phyloP scores from a whole-genome alignment of 1,140 invertebrate genomes.

The Hydropsyche tenuis region DNA sequence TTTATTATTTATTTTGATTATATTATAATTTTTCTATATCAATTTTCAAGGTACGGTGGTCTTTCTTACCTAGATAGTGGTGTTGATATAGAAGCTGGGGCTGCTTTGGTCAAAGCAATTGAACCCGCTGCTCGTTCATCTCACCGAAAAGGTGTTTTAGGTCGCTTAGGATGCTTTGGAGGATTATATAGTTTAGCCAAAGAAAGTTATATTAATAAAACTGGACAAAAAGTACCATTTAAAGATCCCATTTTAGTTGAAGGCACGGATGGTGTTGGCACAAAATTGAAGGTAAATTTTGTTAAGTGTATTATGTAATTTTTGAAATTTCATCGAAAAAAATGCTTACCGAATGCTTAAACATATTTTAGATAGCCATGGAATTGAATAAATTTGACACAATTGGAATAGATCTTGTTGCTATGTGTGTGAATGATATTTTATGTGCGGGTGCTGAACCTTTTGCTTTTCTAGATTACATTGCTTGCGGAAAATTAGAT shows the following conservation, averaged over 20 bases:
- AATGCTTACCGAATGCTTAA: conserved; percentile 10
- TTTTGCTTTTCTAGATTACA: conserved; percentile 96
- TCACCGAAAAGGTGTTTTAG: conserved; percentile 74
- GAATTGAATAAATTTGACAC: conserved; percentile 78
- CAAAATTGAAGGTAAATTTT: conserved; percentile 84
- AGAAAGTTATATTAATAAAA: conserved; percentile 52
- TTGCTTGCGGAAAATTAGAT: conserved; percentile 87
- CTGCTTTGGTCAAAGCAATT: conserved; percentile 83
- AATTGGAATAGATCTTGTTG: conserved; percentile 95
- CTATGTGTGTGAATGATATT: conserved; percentile 98
- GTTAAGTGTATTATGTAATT: not conserved
- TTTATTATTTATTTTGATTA: not conserved
- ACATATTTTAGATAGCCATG: conserved; percentile 75
- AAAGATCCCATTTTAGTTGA: conserved; percentile 89
- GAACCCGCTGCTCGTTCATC: conserved; percentile 77
- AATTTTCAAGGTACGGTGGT: conserved; percentile 55
- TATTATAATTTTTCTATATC: not conserved
- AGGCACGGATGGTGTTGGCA: conserved; percentile 94
- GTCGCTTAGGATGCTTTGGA: conserved; percentile 90
- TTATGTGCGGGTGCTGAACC: conserved; percentile 94
- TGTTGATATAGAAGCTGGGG: conserved; percentile 92
- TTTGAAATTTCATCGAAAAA: not conserved
- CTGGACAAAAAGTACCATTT: conserved; percentile 57
- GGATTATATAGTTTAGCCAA: conserved; percentile 84
- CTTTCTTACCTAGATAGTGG: conserved; percentile 92